Evolutionary conservation across 37 sponge, comb jelly and placozoan genomes (phyloP).

Genomic region (Petrosia ficiformis): DNA sequence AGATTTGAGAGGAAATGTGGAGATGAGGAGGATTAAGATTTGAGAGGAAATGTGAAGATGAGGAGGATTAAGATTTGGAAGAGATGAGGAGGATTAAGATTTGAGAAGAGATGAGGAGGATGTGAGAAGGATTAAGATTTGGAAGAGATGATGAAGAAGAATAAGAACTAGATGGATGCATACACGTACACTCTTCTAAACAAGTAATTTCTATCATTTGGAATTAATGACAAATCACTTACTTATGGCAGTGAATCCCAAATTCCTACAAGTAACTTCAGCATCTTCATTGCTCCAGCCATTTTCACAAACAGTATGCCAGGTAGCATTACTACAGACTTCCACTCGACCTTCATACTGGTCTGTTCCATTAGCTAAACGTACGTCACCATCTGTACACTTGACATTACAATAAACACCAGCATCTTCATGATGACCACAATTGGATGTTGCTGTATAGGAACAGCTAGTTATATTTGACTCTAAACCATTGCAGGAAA

Average conservation of each 20-base stretch:
- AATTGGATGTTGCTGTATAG: background rate
- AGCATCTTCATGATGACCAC: background rate
- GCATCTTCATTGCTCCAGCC: constrained; percentile 9
- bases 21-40: too few species aligned
- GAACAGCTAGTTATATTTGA: background rate
- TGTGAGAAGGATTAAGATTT: too few species aligned
- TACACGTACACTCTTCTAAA: too few species aligned
- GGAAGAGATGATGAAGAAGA: too few species aligned
- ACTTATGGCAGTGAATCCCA: constrained; percentile 14
- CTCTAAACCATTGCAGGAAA: background rate
- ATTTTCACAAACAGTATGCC: constrained; percentile 30
- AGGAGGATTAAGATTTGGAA: too few species aligned
- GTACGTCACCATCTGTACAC: constrained; percentile 22
- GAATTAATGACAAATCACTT: too few species aligned
- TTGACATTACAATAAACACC: background rate
- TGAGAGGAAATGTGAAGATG: too few species aligned
- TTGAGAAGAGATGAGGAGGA: too few species aligned
- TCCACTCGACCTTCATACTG: constrained; percentile 22
- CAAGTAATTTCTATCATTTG: too few species aligned
- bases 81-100: too few species aligned
- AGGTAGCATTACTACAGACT: constrained; percentile 16
- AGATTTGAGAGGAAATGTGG: too few species aligned
- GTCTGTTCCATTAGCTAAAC: constrained; percentile 13
- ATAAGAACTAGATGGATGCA: too few species aligned
- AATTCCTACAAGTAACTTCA: constrained; percentile 23